Conservation (phyloP, 2,888 invertebrate genomes). For the Heliconius charithonia region DNA sequence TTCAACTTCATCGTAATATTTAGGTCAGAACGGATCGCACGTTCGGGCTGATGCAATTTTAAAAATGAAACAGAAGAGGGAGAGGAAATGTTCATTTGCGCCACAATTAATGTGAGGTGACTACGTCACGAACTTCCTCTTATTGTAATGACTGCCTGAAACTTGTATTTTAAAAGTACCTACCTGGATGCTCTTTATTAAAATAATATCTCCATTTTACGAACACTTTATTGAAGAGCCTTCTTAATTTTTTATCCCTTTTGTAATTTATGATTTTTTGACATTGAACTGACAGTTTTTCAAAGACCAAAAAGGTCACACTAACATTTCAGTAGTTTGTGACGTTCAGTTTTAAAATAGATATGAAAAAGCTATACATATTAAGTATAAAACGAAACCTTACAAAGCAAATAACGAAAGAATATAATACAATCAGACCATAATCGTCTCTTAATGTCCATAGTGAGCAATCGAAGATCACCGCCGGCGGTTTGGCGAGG, state of each 20-base stretch:
- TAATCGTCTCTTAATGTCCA: slow-evolving; percentile 54
- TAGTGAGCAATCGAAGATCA: slow-evolving; percentile 53
- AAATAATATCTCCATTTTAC: neutral
- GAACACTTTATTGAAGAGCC: neutral
- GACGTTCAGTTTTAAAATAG: neutral
- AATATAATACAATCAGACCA: slow-evolving; percentile 30
- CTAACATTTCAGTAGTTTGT: neutral
- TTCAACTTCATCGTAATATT: slow-evolving; percentile 58
- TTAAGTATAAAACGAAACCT: slow-evolving; percentile 4
- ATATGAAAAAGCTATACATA: neutral
- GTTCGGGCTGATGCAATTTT: slow-evolving; percentile 60
- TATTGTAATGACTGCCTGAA: slow-evolving; percentile 27
- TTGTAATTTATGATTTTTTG: neutral
- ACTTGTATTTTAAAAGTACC: slow-evolving; percentile 16
- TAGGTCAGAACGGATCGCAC: slow-evolving; percentile 63
- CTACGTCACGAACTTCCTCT: slow-evolving; percentile 36
- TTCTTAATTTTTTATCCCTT: neutral
- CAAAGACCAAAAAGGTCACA: neutral
- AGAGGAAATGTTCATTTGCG: slow-evolving; percentile 58
- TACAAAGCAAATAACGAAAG: slow-evolving; percentile 14
- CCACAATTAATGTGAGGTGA: slow-evolving; percentile 54
- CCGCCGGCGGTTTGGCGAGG: slow-evolving; percentile 53
- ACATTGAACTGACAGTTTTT: neutral
- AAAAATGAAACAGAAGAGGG: slow-evolving; percentile 57
- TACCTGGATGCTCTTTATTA: slow-evolving; percentile 10